Evolutionary conservation across 1,140 invertebrate species (phyloP).

Genomic region (Tetramorium alpestre): DNA sequence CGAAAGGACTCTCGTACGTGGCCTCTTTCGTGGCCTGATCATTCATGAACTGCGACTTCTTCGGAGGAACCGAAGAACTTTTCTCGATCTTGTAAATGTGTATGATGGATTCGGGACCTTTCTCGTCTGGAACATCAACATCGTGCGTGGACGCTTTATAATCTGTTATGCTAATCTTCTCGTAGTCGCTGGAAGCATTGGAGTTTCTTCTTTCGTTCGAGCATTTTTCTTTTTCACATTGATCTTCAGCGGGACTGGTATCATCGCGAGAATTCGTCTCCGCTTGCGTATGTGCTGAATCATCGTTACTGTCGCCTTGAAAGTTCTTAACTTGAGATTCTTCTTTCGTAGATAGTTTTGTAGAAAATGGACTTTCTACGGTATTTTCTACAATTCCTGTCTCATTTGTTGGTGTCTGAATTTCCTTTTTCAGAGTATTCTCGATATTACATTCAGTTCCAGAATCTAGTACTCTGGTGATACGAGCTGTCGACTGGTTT

Average conservation of each 20-base stretch:
- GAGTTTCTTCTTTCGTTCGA: not conserved
- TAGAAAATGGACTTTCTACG: slow-evolving; percentile 21
- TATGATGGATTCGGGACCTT: not conserved
- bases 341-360: not conserved
- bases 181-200: slow-evolving; percentile 55
- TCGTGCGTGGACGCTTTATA: not conserved
- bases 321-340: slow-evolving; percentile 29
- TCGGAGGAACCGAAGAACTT: not conserved
- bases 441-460: slow-evolving; percentile 26
- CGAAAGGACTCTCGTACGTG: not conserved
- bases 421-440: slow-evolving; percentile 24
- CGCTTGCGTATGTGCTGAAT: not conserved
- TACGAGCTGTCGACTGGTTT: slow-evolving; percentile 30
- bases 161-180: slow-evolving; percentile 45
- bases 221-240: slow-evolving; percentile 8
- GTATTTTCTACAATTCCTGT: not conserved
- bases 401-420: not conserved
- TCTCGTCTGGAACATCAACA: not conserved
- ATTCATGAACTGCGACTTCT: slow-evolving; percentile 29
- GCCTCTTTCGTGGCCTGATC: not conserved
- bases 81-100: not conserved
- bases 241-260: not conserved
- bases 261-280: not conserved
- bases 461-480: slow-evolving; percentile 6
- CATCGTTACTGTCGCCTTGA: not conserved